phyloP scores from a whole-genome alignment of 2,113 vertebrate genomes.

The Bungarus multicinctus region DNA sequence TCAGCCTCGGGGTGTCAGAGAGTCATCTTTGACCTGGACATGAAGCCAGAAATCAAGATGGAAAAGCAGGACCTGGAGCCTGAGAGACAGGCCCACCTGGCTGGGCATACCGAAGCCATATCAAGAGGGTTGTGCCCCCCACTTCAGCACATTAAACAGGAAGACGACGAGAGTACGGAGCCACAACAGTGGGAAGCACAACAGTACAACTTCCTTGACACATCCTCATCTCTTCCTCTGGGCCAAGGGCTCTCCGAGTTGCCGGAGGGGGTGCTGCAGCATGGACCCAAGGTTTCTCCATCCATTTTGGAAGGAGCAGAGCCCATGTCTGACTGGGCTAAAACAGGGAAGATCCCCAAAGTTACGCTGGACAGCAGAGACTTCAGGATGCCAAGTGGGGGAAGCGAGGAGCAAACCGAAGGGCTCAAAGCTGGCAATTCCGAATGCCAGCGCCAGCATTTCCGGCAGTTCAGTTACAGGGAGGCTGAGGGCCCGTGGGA shows the following conservation, averaged over 20 bases:
- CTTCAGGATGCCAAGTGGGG: not conserved
- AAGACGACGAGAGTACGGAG: fast-evolving
- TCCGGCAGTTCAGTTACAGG: not conserved
- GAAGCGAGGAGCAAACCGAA: not conserved
- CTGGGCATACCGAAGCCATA: not conserved
- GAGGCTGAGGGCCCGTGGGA: not conserved
- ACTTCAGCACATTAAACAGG: not conserved
- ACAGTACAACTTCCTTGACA: not conserved
- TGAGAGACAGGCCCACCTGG: not conserved
- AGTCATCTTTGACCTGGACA: not conserved
- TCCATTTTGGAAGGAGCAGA: not conserved
- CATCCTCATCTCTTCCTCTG: not conserved
- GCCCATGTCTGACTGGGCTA: not conserved
- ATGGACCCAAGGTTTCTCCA: not conserved
- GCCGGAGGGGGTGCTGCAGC: too few relatives aligned
- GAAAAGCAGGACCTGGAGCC: not conserved
- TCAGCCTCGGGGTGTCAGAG: not conserved
- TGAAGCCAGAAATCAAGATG: not conserved
- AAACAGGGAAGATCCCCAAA: not conserved
- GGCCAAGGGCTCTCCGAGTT: not conserved
- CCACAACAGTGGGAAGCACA: not conserved
- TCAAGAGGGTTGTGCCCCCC: not conserved
- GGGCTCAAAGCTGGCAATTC: not conserved
- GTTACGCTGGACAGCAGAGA: not conserved
- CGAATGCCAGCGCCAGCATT: not conserved